Percentiles rank a stretch among this genome's conserved stretches.
Conservation (phyloP, 2,888 invertebrate genomes). For the Camptogramma bilineatum region DNA sequence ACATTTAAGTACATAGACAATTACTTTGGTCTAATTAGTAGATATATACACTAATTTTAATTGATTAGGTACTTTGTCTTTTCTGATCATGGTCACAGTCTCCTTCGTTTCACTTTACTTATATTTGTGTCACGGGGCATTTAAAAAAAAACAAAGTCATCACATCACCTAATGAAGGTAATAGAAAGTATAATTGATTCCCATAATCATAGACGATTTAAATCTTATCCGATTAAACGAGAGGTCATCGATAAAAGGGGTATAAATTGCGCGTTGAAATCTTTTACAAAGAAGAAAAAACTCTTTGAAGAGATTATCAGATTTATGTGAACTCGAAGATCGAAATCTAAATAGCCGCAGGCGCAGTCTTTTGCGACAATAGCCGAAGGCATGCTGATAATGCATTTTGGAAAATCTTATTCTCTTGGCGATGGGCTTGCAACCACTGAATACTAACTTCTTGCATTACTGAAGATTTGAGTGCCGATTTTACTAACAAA, state of each 20-base stretch:
- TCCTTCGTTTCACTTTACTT: too few relatives aligned
- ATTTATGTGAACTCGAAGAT: constrained; percentile 64
- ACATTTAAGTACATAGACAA: neutral
- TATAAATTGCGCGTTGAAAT: constrained; percentile 60
- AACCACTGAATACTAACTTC: too few relatives aligned
- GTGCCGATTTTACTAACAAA: too few relatives aligned
- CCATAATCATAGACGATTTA: constrained; percentile 39
- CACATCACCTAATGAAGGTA: constrained; percentile 18
- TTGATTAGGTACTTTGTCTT: too few relatives aligned
- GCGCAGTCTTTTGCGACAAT: constrained; percentile 66
- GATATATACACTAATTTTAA: too few relatives aligned
- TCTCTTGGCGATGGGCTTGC: constrained; percentile 11
- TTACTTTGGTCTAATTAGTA: neutral
- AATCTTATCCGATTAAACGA: constrained; percentile 50
- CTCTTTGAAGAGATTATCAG: constrained; percentile 62
- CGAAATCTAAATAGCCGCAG: constrained; percentile 64
- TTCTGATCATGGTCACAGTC: too few relatives aligned
- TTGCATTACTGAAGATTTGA: too few relatives aligned
- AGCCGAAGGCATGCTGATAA: constrained; percentile 57
- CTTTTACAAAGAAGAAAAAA: constrained; percentile 41
- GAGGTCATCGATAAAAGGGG: constrained; percentile 48
- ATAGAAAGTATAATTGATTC: constrained; percentile 31
- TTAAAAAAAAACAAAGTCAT: constrained; percentile 26
- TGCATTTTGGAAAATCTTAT: constrained; percentile 30
- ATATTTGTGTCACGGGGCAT: neutral